These are phyloP conservation scores for Burhinus bistriatus DNA, from an alignment of 2,113 vertebrate genomes.

Conservation along the genomic window DNA sequence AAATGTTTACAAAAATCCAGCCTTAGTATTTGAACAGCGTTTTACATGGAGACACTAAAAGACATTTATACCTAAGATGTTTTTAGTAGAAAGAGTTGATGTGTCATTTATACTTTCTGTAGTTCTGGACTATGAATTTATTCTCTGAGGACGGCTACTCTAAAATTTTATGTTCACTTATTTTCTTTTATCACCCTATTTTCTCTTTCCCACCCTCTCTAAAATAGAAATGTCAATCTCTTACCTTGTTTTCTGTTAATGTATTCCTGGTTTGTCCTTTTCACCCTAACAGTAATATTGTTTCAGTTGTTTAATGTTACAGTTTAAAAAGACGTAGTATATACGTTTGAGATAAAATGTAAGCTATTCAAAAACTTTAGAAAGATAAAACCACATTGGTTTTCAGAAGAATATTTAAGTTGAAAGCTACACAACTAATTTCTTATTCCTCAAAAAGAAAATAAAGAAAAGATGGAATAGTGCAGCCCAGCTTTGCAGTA, in stretches of 20 bases:
- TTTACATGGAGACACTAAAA: not conserved
- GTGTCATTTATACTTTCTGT: not conserved
- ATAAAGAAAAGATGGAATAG: not conserved
- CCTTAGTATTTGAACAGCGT: not conserved
- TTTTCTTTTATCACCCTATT: not conserved
- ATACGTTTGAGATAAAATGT: not conserved
- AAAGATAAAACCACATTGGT: not conserved
- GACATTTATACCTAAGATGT: not conserved
- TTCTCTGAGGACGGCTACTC: not conserved
- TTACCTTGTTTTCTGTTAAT: not conserved
- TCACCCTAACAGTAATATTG: not conserved
- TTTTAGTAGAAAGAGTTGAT: not conserved
- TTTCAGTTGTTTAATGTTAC: not conserved
- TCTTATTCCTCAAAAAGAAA: not conserved
- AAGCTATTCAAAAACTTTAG: not conserved
- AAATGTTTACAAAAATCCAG: not conserved
- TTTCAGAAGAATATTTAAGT: not conserved
- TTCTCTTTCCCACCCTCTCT: not conserved
- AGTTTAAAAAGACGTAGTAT: not conserved
- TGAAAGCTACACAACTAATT: not conserved
- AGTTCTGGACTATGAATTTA: not conserved
- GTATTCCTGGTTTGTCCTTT: not conserved
- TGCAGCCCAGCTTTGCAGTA: not conserved
- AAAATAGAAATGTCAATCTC: not conserved
- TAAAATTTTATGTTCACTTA: not conserved